Base-by-base conservation (phyloP, 1,140 invertebrate species). In the Macrocentrus cingulum region DNA sequence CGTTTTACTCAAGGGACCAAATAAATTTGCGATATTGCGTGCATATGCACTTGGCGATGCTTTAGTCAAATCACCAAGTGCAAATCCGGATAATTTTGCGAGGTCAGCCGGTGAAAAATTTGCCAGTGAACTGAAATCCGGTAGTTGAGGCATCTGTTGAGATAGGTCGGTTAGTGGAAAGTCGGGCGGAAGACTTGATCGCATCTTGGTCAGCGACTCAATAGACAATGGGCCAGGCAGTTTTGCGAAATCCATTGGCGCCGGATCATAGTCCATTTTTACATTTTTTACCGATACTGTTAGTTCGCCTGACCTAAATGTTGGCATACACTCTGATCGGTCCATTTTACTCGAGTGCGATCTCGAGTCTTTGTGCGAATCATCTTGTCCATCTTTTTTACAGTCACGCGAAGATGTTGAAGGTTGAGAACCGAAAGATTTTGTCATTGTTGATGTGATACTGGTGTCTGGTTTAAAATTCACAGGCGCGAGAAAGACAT, bases 241-340 rank as follows among this genome's bases (percentile, higher is more conserved):
- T 49, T 77, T 79, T 0, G 76, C 65, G 15, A 73, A 77, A 56
- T 79, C 78, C 5, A 67, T 57, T 1, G 75, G 61, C 0, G 68
- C 42, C 13, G 70, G 75, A 3, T 80, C 78, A 32, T 70, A 77
- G 2, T 77, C 74, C 66, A 70, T 48, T 76, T 80, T 61, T 0
- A 72, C 16, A 56, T 73, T 80, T 56, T 80, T 80, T 16, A 79
- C 58, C 0, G 78, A 80, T 11, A 79, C 78, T 0, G 78, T 80
- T 0, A 80, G 51, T 50, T 80, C 78, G 1, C 78, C 78, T 0
- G 76, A 68, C 13, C 75, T 74, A 32, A 79, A 80, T 11, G 70
- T 75, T 2, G 76, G 71, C 1, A 77, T 65, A 3, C 72, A 65
- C 44, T 80, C 77, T 2, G 74, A 49, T 22, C 42, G 44, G 16